A percentile compares a stretch with the other conserved stretches of the same genome.
Evolutionary conservation across 2,888 invertebrate species (phyloP).

Genomic region (Papilio elwesi): DNA sequence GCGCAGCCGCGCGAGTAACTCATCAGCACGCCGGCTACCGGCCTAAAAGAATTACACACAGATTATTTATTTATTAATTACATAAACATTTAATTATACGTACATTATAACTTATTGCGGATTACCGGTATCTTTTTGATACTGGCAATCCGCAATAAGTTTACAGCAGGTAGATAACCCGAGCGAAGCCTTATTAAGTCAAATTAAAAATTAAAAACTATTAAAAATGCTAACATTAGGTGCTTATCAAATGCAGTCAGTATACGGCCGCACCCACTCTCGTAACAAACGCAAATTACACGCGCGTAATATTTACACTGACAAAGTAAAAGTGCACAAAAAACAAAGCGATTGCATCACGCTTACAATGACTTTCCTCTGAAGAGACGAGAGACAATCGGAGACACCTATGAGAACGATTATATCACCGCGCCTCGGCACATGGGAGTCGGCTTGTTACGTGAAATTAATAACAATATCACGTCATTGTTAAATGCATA

Average conservation of each 20-base stretch:
- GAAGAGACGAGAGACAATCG: conserved; percentile 24
- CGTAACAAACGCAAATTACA: conserved; percentile 18
- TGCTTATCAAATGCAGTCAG: background rate
- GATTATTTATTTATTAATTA: background rate
- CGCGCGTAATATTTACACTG: conserved; percentile 7
- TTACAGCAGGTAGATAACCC: no score
- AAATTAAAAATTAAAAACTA: no score
- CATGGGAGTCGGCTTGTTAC: conserved; percentile 23
- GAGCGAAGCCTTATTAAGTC: no score
- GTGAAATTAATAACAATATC: conserved; percentile 19
- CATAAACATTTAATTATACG: background rate
- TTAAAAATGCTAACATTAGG: no score
- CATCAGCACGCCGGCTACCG: conserved; percentile 89
- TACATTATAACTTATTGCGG: no score
- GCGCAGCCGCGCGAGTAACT: conserved; percentile 90
- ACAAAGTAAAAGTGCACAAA: conserved; percentile 31
- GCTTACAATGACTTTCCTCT: conserved; percentile 43
- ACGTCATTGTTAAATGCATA: background rate
- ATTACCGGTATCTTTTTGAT: no score
- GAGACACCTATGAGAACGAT: conserved; percentile 39
- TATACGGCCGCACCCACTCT: background rate
- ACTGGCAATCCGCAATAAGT: no score
- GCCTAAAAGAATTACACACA: conserved; percentile 68
- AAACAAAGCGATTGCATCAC: conserved; percentile 33
- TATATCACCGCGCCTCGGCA: conserved; percentile 36